phyloP scores from a whole-genome alignment of 2,797 vertebrate species.

The Acanthornis magna region DNA sequence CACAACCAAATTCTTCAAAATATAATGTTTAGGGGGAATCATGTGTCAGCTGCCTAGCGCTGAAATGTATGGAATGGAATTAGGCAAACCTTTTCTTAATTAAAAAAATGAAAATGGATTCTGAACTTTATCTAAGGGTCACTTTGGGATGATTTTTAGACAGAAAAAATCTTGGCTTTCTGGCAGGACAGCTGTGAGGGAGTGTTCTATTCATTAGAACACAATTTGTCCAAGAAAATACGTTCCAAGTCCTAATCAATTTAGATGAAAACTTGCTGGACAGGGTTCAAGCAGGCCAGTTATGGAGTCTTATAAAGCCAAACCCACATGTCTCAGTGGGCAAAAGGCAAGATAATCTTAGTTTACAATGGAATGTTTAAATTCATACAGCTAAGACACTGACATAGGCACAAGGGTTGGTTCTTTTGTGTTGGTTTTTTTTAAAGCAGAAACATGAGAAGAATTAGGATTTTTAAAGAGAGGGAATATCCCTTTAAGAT shows the following conservation, averaged over 20 bases:
- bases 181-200: slow-evolving; percentile 78
- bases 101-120: slow-evolving; percentile 69
- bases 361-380: slow-evolving; percentile 78
- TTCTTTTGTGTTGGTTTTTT: not conserved
- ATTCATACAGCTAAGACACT: slow-evolving; percentile 73
- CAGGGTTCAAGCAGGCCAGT: slow-evolving; percentile 76
- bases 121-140: slow-evolving; percentile 77
- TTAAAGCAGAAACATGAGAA: slow-evolving; percentile 44
- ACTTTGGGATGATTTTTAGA: slow-evolving; percentile 78
- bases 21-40: slow-evolving; percentile 27
- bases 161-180: slow-evolving; percentile 74
- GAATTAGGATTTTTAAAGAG: slow-evolving; percentile 12
- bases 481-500: slow-evolving; percentile 38
- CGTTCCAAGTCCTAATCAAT: slow-evolving; percentile 82
- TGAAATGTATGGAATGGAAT: slow-evolving; percentile 67
- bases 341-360: slow-evolving; percentile 74
- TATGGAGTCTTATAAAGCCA: slow-evolving; percentile 69
- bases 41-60: slow-evolving; percentile 37
- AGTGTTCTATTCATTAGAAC: slow-evolving; percentile 78
- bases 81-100: slow-evolving; percentile 63
- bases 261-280: slow-evolving; percentile 82
- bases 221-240: slow-evolving; percentile 78
- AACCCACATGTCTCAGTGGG: slow-evolving; percentile 74
- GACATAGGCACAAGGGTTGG: slow-evolving; percentile 45
- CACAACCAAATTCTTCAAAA: slow-evolving; percentile 32